These are phyloP conservation scores for Cottoperca gobio DNA, from an alignment of 2,797 vertebrate species.

Conservation along the genomic window DNA sequence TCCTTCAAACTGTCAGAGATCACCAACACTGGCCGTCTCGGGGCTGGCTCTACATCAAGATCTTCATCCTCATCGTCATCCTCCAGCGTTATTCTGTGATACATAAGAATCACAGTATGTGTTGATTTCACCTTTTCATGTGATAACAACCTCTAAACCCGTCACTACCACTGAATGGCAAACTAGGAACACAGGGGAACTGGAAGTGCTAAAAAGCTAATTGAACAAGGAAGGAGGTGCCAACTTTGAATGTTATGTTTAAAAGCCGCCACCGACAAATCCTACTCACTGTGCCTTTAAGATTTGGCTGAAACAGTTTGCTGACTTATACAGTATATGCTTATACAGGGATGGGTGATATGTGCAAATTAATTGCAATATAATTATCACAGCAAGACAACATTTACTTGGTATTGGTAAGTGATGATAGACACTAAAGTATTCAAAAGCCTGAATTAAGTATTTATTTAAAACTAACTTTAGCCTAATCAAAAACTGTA, in stretches of 20 bases:
- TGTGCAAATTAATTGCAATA: not conserved
- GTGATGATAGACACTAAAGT: not conserved
- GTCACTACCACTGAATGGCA: not conserved
- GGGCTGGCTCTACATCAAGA: slow-evolving; percentile 82
- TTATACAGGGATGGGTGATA: not conserved
- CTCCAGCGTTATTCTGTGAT: slow-evolving; percentile 84
- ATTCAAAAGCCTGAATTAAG: not conserved
- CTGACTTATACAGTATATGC: not conserved
- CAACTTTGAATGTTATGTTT: no score
- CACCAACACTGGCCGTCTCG: slow-evolving; percentile 84
- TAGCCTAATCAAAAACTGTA: not conserved
- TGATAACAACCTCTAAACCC: not conserved
- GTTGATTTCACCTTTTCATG: not conserved
- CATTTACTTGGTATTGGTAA: not conserved
- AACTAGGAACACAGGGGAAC: no score
- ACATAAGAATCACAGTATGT: slow-evolving; percentile 29
- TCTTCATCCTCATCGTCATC: slow-evolving; percentile 86
- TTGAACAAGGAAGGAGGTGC: no score
- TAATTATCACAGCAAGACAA: not conserved
- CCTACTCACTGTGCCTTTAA: no score
- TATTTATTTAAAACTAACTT: slow-evolving; percentile 11
- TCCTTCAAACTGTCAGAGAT: slow-evolving; percentile 87
- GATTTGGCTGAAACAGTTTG: no score
- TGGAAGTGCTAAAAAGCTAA: no score
- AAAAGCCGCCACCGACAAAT: no score